Base-by-base conservation (phyloP, 2,113 vertebrate genomes). In the Bombycilla garrulus region DNA sequence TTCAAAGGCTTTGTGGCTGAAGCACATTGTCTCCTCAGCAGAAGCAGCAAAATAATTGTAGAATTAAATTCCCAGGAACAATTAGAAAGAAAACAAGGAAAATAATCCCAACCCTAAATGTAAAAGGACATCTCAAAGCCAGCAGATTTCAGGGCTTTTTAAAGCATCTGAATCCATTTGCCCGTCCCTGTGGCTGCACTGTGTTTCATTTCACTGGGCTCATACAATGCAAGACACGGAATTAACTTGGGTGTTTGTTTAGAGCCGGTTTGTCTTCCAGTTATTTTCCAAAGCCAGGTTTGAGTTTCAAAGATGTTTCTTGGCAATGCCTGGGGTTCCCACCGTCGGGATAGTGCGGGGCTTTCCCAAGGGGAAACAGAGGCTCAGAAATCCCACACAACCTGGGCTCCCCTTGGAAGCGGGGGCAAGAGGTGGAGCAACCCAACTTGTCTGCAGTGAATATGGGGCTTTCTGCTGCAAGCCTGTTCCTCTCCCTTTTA, bases 291-390 rank as follows among this genome's bases (percentile, higher is more conserved):
- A 90, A 93, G 94, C 51, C 83, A 94, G 94, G 94, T 95, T 91
- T 86, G 36, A 84, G 91, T 91, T 96, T 95, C 96, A 89, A 87
- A 95, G 83, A 53, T 2, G 2, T 64, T 92, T 89, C 77, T 78
- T 89, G 89, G 89, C 94, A 92, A 29, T 62, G 86, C 57, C 73
- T 12, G 1, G 33, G 14, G 48, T 88, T 94, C 88, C 72, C 21
- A 51, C 35, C 6, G 0, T 33, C 2, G 0, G 67, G 2, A 2
- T 0, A 1, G 36, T 4, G 2, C 0, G 2, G 64, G 21, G 61
- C n/a, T 92, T 91, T 69, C 83, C 72, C 4, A 13, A 56, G 56
- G 91, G 92, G 86, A 93, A 94, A 88, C 51, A 11, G 28, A 89
- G 71, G 67, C 76, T 92, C 79, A 58, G 60, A 53, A 90, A 77